phyloP scores from a whole-genome alignment of 2,797 vertebrate species.

The Champsocephalus esox region DNA sequence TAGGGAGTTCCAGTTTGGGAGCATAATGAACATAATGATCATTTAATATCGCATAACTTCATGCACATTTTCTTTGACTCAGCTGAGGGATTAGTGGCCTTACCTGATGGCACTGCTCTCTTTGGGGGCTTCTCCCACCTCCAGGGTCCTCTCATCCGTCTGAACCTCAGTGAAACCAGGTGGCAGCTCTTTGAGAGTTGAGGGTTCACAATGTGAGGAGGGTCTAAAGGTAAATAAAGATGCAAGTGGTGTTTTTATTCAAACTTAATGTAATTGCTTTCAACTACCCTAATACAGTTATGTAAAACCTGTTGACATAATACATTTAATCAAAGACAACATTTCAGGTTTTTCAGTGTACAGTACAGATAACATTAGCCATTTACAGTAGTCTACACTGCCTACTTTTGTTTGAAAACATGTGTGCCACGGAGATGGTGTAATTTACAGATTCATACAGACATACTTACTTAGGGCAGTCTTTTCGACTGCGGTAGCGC shows the following conservation, averaged over 20 bases:
- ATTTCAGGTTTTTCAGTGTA: neutral
- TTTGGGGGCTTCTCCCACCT: neutral
- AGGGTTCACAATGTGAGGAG: neutral
- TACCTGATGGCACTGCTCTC: neutral
- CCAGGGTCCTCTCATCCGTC: too few species aligned
- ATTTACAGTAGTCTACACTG: neutral
- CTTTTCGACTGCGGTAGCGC: neutral
- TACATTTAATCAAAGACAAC: too few species aligned
- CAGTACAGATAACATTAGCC: neutral
- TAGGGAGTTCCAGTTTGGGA: too few species aligned
- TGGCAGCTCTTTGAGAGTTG: neutral
- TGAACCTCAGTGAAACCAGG: neutral
- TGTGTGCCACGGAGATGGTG: neutral
- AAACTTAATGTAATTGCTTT: neutral
- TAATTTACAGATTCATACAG: too few species aligned
- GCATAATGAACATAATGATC: too few species aligned
- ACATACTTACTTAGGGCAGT: neutral
- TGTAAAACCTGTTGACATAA: too few species aligned
- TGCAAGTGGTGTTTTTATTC: neutral
- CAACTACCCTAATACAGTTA: too few species aligned
- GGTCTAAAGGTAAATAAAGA: neutral
- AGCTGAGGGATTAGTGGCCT: neutral
- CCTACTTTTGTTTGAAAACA: neutral
- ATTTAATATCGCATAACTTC: too few species aligned
- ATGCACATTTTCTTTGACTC: neutral